Evolutionary conservation across 1,140 invertebrate genomes (phyloP), one percentile per base, ranked within the genome.

Genomic region (Ctenoplectra terminalis): DNA sequence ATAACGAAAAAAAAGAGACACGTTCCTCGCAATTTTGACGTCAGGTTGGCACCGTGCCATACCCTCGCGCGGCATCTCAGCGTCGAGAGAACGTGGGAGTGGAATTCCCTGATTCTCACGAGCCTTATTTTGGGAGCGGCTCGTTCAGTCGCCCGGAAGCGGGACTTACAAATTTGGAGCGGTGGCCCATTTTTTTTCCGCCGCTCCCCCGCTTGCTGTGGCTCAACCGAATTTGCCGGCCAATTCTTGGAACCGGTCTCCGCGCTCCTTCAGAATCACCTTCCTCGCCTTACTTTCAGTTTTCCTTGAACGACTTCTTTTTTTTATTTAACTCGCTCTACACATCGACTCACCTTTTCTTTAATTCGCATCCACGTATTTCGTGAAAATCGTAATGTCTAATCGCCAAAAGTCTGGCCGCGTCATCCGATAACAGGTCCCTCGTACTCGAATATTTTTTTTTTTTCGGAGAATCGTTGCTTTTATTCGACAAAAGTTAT

Each of bases 81-180:
- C 67, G 66, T 40, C 54, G 46, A 63, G 52, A 31, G 75, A 79
- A 70, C 87, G 87, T 89, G 87, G 84, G 87, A 89, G 87, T 74
- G 87, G 87, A 88, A 88, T 89, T 89, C 87, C 87, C 87, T 84
- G 87, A 88, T 89, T 89, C 87, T 86, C 84, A 86, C 81, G 87
- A 88, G 78, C 69, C 82, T 87, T 85, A 89, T 86, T 88, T 88
- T 87, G 72, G 80, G 83, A 76, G 52, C 73, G 46, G 74, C 37
- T 52, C 63, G 72, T 43, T 54, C 83, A 69, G 29, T 9, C 79
- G 74, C 63, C 79, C 84, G 80, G 74, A 87, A 85, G 60, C 83
- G n/a, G 66, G 81, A 87, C 56, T 86, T 76, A 86, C 74, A 75
- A 86, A 87, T 86, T 83, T 87, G 84, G 84, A 76, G 37, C 70